Percentiles rank a stretch among this genome's conserved stretches.
phyloP scores from a whole-genome alignment of 2,113 vertebrate genomes.

The Cnemophilus loriae region DNA sequence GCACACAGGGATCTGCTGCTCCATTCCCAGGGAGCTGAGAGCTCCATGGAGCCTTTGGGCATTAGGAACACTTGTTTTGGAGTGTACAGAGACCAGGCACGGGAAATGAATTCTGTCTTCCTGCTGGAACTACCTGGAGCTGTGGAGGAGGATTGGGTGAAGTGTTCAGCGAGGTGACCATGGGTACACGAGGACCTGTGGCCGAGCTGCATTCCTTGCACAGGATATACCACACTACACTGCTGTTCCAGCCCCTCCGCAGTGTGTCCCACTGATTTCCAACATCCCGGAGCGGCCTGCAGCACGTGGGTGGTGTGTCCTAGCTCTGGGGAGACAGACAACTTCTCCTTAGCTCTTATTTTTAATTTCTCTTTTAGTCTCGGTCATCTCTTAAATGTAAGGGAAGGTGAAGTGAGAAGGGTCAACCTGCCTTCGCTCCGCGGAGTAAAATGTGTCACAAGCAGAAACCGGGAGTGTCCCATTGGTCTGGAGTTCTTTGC shows the following conservation, averaged over 20 bases:
- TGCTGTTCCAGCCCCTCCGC: neutral
- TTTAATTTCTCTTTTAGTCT: neutral
- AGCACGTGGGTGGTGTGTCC: neutral
- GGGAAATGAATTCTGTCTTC: neutral
- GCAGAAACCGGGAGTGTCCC: neutral
- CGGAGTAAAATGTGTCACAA: neutral
- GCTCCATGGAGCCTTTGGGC: neutral
- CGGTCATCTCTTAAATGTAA: neutral
- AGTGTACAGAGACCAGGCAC: neutral
- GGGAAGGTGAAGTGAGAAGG: neutral
- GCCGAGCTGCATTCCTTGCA: neutral
- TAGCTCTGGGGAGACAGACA: neutral
- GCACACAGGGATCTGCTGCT: neutral
- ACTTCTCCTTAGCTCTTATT: neutral
- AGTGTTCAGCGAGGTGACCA: neutral
- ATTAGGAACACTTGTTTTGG: constrained; percentile 11
- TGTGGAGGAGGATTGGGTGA: neutral
- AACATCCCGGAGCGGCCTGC: neutral
- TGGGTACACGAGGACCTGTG: neutral
- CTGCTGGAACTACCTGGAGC: neutral
- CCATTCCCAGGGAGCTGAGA: neutral
- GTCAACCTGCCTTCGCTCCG: neutral
- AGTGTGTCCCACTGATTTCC: neutral
- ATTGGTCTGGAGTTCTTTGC: neutral
- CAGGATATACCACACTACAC: neutral